These are phyloP conservation scores for Andrena camellia DNA, from an alignment of 2,888 invertebrate genomes.

Conservation along the genomic window DNA sequence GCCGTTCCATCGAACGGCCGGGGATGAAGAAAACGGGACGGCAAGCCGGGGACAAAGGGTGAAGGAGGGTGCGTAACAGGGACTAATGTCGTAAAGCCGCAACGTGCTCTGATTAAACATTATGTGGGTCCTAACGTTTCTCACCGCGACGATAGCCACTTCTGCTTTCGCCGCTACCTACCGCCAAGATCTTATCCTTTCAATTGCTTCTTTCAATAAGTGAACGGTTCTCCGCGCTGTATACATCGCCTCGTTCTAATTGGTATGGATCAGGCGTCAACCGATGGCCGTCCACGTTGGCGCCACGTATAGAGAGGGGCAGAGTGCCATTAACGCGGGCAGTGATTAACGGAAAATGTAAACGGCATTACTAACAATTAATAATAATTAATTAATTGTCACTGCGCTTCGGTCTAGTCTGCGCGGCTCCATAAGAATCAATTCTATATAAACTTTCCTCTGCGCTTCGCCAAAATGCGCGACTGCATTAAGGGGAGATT, in stretches of 20 bases:
- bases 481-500: too few relatives aligned
- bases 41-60: slow-evolving; percentile 53
- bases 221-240: slow-evolving; percentile 8
- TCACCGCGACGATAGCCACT: slow-evolving; percentile 66
- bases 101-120: slow-evolving; percentile 85
- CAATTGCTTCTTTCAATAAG: slow-evolving; percentile 60
- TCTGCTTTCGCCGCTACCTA: slow-evolving; percentile 22
- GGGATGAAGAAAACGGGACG: slow-evolving; percentile 16
- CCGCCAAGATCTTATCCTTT: slow-evolving; percentile 54
- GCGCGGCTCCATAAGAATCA: too few relatives aligned
- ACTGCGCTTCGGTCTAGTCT: too few relatives aligned
- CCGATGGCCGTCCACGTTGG: slow-evolving; percentile 17
- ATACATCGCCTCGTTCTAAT: slow-evolving; percentile 19
- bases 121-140: slow-evolving; percentile 81
- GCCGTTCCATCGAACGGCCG: slow-evolving; percentile 6
- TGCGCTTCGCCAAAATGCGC: too few relatives aligned
- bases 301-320: slow-evolving; percentile 7
- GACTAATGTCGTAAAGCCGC: slow-evolving; percentile 84
- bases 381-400: too few relatives aligned
- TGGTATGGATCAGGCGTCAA: slow-evolving; percentile 8
- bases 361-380: too few relatives aligned
- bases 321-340: not conserved
- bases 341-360: slow-evolving; percentile 7
- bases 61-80: slow-evolving; percentile 72
- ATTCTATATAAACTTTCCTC: too few relatives aligned